A percentile compares a stretch with the other conserved stretches of the same genome.
These are phyloP conservation scores for Oligia strigilis DNA, from an alignment of 2,888 invertebrate species.

Conservation along the genomic window DNA sequence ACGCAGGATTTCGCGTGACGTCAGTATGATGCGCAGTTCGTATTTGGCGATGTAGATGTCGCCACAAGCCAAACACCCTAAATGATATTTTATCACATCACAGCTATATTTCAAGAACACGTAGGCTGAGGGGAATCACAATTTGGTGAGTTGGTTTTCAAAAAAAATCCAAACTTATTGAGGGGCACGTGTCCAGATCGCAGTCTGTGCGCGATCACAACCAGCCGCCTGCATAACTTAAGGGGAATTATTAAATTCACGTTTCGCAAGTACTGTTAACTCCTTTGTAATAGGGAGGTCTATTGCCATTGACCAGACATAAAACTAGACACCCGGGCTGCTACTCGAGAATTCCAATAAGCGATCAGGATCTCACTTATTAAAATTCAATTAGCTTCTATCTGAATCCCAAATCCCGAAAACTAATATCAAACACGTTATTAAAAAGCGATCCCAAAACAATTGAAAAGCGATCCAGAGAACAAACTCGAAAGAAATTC, in stretches of 20 bases:
- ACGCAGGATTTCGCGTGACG: background rate
- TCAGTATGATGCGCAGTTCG: background rate
- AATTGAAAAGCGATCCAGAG: slow-evolving; percentile 32
- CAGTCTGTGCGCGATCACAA: too few species aligned
- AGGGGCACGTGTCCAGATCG: too few species aligned
- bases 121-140: too few species aligned
- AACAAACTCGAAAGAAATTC: slow-evolving; percentile 35
- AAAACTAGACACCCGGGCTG: background rate
- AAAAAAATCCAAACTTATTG: too few species aligned
- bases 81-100: background rate
- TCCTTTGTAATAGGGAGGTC: background rate
- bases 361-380: background rate
- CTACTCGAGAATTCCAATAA: background rate
- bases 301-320: too few species aligned
- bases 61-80: background rate
- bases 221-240: too few species aligned
- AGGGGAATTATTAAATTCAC: background rate
- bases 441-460: slow-evolving; percentile 44
- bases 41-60: background rate
- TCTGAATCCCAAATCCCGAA: background rate
- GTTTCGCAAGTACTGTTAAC: background rate
- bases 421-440: slow-evolving; percentile 23
- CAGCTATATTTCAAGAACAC: background rate
- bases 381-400: slow-evolving; percentile 10
- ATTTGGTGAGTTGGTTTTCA: too few species aligned